phyloP scores from a whole-genome alignment of 2,888 invertebrate genomes.

The Criorhina ranunculi region DNA sequence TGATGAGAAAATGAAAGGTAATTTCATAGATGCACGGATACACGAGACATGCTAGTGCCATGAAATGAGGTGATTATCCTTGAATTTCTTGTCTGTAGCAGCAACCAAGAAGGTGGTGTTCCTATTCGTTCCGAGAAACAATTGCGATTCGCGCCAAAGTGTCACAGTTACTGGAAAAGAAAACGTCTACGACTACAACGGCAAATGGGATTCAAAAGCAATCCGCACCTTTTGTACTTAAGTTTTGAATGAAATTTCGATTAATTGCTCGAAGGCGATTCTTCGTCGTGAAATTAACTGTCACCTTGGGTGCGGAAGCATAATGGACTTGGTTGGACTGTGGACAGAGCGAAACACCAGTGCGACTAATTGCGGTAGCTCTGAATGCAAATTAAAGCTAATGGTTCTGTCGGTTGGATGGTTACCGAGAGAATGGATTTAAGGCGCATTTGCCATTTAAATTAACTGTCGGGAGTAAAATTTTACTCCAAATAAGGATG shows the following conservation, averaged over 20 bases:
- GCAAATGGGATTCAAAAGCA: conserved; percentile 66
- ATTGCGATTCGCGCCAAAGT: conserved; percentile 61
- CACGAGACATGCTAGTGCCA: conserved; percentile 29
- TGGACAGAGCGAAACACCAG: conserved; percentile 30
- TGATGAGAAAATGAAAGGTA: conserved; percentile 84
- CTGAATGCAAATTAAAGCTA: conserved; percentile 72
- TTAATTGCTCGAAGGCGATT: conserved; percentile 74
- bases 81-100: conserved; percentile 35
- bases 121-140: conserved; percentile 30
- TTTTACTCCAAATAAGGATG: conserved; percentile 2
- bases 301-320: conserved; percentile 66
- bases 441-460: conserved; percentile 60
- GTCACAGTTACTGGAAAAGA: conserved; percentile 30
- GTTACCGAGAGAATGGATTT: conserved; percentile 14
- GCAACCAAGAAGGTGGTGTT: conserved; percentile 35
- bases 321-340: conserved; percentile 56
- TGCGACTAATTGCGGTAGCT: conserved; percentile 72
- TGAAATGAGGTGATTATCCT: conserved; percentile 62
- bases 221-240: conserved; percentile 70
- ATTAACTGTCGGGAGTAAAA: conserved; percentile 59
- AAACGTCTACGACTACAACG: conserved; percentile 8
- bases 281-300: conserved; percentile 72
- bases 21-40: conserved; percentile 80
- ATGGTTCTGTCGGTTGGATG: conserved; percentile 44
- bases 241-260: conserved; percentile 75